phyloP scores from a whole-genome alignment of 92 coral and sea anemone species.

The Zoanthus gigantus region DNA sequence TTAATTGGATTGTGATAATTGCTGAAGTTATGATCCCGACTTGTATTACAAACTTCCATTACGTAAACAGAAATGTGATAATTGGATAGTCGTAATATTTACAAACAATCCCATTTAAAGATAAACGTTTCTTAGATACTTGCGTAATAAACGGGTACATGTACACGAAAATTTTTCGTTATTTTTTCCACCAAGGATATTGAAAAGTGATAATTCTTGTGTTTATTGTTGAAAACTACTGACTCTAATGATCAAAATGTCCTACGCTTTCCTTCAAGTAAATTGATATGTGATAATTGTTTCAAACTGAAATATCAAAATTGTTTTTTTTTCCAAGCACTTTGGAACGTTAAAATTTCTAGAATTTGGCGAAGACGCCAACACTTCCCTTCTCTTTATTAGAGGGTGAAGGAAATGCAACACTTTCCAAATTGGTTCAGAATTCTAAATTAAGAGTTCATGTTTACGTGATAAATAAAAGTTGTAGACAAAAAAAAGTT shows the following conservation, averaged over 20 bases:
- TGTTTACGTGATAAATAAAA: background rate
- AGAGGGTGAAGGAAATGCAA: too few relatives aligned
- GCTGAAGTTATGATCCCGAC: background rate
- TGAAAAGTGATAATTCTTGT: background rate
- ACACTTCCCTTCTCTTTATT: background rate
- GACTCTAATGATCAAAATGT: background rate
- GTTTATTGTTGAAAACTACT: background rate
- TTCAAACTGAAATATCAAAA: background rate
- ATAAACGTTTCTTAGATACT: background rate
- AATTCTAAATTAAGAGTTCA: background rate
- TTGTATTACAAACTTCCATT: background rate
- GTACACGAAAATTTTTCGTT: background rate
- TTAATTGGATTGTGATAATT: background rate
- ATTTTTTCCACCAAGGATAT: background rate
- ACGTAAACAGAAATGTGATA: background rate
- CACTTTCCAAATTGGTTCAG: background rate
- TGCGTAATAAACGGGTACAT: background rate
- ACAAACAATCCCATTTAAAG: background rate
- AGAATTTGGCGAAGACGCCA: background rate
- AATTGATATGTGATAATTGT: background rate
- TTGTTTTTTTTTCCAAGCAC: background rate
- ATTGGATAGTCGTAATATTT: background rate
- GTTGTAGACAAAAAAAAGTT: too few relatives aligned
- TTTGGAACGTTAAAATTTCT: background rate
- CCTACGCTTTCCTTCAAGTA: background rate